Base-by-base conservation (phyloP, 2,888 invertebrate species). In the Dastarcus helophoroides region DNA sequence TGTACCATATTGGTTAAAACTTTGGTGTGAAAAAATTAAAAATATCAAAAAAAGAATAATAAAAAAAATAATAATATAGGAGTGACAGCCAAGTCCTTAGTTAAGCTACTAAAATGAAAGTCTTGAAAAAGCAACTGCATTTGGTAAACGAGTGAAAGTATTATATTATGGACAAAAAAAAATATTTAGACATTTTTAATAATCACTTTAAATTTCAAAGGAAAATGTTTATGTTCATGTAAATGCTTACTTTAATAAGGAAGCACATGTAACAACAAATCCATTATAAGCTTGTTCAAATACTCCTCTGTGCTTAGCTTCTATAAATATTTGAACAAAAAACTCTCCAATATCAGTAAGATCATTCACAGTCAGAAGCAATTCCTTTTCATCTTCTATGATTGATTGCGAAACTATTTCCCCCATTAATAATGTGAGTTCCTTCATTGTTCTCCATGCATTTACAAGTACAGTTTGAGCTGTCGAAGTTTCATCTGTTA, bases 281-380 rank as follows among this genome's bases (percentile, higher is more conserved):
- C 90, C 94, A 7, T 86, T 76, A 52, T 86, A 86, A 0, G 89
- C 90, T 60, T 93, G 86, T 54, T 97, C 95, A 60, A 95, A 94
- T n/a, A 95, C 95, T 2, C 97, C 97, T 36, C 93, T 69, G 61
- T 97, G 97, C 56, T 89, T 86, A 1, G 89, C 85, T 54, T 76
- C 73, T 0, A 73, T 63, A 13, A 88, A 67, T 17, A 84, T 61
- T 3, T 61, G 48, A 1, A 76, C 71, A 49, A 83, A 76, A 50
- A 78, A 76, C 14, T 72, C 68, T 0, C 81, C 82, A 23, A 83
- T 73, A 14, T 55, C 48, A 1, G 62, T 36, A 28, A 83, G 54
- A 47, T 75, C 65, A 1, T 56, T 48, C 14, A 62, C 59, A 1
- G 54, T 51, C 16, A 78, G 48, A 4, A 71, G 52, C 10, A 65